phyloP scores from a whole-genome alignment of 2,888 invertebrate genomes.

The Drosophila mimica region DNA sequence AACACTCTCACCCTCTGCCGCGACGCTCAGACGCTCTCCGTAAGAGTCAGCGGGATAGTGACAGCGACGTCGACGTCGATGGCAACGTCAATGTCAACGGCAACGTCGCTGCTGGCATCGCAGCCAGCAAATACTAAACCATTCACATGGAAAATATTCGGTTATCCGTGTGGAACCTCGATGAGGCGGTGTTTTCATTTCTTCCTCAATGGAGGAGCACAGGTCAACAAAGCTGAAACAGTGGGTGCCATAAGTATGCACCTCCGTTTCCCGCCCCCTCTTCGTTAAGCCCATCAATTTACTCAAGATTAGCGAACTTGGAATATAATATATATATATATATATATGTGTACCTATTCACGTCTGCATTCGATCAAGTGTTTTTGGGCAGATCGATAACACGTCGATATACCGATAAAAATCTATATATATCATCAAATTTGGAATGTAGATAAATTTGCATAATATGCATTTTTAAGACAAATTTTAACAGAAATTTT shows the following conservation, averaged over 20 bases:
- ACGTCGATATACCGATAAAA: neutral
- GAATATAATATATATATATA: neutral
- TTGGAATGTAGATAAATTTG: neutral
- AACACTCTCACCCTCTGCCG: slow-evolving; percentile 30
- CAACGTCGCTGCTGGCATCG: slow-evolving; percentile 4
- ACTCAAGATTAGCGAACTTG: neutral
- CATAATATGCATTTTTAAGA: neutral
- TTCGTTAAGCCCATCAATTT: neutral
- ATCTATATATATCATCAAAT: neutral
- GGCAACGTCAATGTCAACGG: slow-evolving; percentile 19
- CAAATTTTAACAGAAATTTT: neutral
- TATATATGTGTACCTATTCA: neutral
- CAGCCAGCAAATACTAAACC: slow-evolving; percentile 43
- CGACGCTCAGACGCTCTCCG: slow-evolving; percentile 17
- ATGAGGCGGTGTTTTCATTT: slow-evolving; percentile 35
- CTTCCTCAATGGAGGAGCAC: slow-evolving; percentile 40
- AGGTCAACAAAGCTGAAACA: slow-evolving; percentile 35
- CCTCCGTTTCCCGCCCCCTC: neutral
- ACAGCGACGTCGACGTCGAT: slow-evolving; percentile 3
- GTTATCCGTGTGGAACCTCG: slow-evolving; percentile 60
- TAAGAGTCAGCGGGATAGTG: neutral
- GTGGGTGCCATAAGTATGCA: slow-evolving; percentile 2
- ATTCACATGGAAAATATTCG: slow-evolving; percentile 73
- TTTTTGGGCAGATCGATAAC: neutral
- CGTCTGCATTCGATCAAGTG: neutral